These are phyloP conservation scores for Psilanteris sp. DNA, from an alignment of 1,140 invertebrate genomes.

Conservation along the genomic window DNA sequence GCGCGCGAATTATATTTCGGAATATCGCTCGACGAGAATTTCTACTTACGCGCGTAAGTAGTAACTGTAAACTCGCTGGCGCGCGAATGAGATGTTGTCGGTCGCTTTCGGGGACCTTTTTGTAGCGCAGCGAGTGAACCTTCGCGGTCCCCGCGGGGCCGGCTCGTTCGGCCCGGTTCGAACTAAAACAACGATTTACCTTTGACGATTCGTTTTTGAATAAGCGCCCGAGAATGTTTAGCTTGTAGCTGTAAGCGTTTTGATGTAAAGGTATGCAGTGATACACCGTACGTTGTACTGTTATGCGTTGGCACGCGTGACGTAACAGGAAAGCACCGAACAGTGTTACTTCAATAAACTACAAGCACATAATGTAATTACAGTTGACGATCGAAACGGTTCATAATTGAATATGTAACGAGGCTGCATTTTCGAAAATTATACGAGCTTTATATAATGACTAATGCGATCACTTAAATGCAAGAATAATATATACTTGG, in stretches of 20 bases:
- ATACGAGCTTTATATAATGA: slow-evolving; percentile 36
- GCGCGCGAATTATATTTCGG: too few relatives aligned
- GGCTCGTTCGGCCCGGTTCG: too few relatives aligned
- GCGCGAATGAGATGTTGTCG: too few relatives aligned
- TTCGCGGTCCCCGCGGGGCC: too few relatives aligned
- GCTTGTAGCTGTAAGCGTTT: slow-evolving; percentile 13
- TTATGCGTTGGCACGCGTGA: slow-evolving; percentile 76
- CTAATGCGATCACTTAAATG: slow-evolving; percentile 42
- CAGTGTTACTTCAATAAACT: slow-evolving; percentile 67
- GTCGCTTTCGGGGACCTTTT: too few relatives aligned
- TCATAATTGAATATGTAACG: slow-evolving; percentile 50
- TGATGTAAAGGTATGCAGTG: slow-evolving; percentile 57
- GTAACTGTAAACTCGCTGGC: too few relatives aligned
- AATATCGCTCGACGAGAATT: too few relatives aligned
- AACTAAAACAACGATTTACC: too few relatives aligned
- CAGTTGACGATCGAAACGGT: slow-evolving; percentile 38
- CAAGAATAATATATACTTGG: slow-evolving; percentile 41
- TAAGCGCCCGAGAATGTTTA: too few relatives aligned
- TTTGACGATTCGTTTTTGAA: too few relatives aligned
- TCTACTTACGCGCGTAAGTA: too few relatives aligned
- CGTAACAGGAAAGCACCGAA: slow-evolving; percentile 73
- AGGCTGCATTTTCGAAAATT: slow-evolving; percentile 42
- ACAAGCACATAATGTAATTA: slow-evolving; percentile 57
- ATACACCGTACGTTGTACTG: slow-evolving; percentile 71
- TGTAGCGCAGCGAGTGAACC: too few relatives aligned